Evolutionary conservation across 1,140 invertebrate species (phyloP), one percentile per base, ranked within the genome.

Genomic region (Acromyrmex echinatior): DNA sequence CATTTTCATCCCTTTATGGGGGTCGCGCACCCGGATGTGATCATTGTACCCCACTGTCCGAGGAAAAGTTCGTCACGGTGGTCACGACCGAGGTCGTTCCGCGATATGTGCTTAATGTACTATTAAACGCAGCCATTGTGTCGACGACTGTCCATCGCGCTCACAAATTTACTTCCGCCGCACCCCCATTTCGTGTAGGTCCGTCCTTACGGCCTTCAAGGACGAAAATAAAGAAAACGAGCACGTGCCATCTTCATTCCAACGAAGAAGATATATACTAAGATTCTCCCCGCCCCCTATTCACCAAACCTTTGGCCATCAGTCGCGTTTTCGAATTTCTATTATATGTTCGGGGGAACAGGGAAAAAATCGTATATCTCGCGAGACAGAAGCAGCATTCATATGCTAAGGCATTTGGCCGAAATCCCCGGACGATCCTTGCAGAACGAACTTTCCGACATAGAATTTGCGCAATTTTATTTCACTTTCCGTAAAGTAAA

Each of bases 101-200:
- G 35, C 76, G 74, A 65, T 45, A 10, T 84, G 86, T 93, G 93
- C 86, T 91, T 92, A 94, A 94, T 94, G 93, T 94, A 92, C 91
- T 94, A 93, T 94, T 91, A 94, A 94, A 94, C 93, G 92, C 91
- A 87, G 62, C 88, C 71, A 94, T 94, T 94, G 93, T 93, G 74
- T 76, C 86, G 82, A 60, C 70, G 71, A 71, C 49, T 88, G 92
- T 91, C 92, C 90, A 92, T 93, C 88, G 92, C 85, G 86, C 89
- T 94, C 88, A 92, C 92, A 92, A 92, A 94, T 93, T 93, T 91
- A 91, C 88, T 94, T 94, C 92, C 92, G 90, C 18, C 71, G 76
- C 86, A 79, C 68, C 35, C 31, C 56, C 56, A 0, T 35, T 35
- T 74, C 78, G 60, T 16, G 31, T 53, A 56, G 65, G 21, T 88